Evolutionary conservation across 2,888 invertebrate genomes (phyloP).

Genomic region (Macaria liturata): DNA sequence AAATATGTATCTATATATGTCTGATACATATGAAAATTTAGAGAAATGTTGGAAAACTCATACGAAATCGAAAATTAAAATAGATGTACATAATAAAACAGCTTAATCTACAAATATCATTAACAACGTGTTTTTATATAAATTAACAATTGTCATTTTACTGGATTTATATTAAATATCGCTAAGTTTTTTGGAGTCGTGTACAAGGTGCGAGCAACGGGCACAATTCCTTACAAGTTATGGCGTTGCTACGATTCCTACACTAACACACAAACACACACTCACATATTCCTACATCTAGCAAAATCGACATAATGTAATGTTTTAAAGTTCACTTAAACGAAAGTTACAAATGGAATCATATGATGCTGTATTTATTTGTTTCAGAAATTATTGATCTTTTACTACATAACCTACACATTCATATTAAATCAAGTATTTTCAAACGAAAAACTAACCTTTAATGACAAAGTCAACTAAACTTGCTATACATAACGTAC

Average conservation of each 20-base stretch:
- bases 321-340: too few relatives aligned
- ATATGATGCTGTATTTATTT: too few relatives aligned
- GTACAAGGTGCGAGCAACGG: conserved; percentile 44
- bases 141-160: conserved; percentile 29
- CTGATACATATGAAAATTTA: conserved; percentile 61
- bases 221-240: conserved; percentile 44
- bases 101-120: conserved; percentile 12
- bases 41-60: conserved; percentile 37
- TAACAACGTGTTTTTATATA: conserved; percentile 17
- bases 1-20: conserved; percentile 51
- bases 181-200: conserved; percentile 35
- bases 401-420: too few relatives aligned
- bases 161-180: conserved; percentile 21
- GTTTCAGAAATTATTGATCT: too few relatives aligned
- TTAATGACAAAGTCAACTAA: too few relatives aligned
- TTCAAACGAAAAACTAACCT: too few relatives aligned
- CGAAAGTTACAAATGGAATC: too few relatives aligned
- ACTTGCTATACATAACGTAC: too few relatives aligned
- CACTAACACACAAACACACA: too few relatives aligned
- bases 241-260: conserved; percentile 46
- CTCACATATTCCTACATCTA: too few relatives aligned
- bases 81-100: not conserved
- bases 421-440: too few relatives aligned
- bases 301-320: too few relatives aligned
- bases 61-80: not conserved